These are phyloP conservation scores for Diarsia mendica DNA, from an alignment of 2,888 invertebrate species.

Conservation along the genomic window DNA sequence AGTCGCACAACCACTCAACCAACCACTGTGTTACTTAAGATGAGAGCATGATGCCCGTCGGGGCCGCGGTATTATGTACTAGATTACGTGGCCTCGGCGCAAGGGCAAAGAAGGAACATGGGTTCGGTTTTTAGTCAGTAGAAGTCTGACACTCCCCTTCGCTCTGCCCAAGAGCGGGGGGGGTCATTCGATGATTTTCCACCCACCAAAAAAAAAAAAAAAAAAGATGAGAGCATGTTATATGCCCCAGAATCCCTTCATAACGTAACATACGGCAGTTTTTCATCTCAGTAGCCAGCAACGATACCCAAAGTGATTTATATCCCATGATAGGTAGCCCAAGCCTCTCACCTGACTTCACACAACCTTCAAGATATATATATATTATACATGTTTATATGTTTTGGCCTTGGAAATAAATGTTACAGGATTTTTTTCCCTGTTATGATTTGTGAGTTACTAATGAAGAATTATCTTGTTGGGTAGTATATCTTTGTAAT, in stretches of 20 bases:
- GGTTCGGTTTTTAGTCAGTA: too few relatives aligned
- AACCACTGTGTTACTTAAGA: conserved; percentile 48
- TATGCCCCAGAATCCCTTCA: conserved; percentile 62
- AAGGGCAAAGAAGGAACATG: too few relatives aligned
- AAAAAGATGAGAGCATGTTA: conserved; percentile 60
- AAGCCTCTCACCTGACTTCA: conserved; percentile 59
- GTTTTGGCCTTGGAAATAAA: conserved; percentile 32
- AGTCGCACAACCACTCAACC: background rate
- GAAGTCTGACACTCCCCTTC: too few relatives aligned
- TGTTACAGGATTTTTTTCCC: conserved; percentile 18
- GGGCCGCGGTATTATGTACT: too few relatives aligned
- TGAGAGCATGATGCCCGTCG: conserved; percentile 55
- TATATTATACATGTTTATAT: conserved; percentile 10
- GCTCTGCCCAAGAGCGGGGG: too few relatives aligned
- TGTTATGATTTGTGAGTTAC: conserved; percentile 29
- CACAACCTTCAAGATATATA: conserved; percentile 33
- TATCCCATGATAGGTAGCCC: conserved; percentile 60
- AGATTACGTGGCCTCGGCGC: too few relatives aligned
- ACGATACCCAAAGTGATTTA: conserved; percentile 67
- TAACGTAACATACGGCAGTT: conserved; percentile 58
- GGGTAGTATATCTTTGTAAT: conserved; percentile 16
- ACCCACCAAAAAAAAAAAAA: too few relatives aligned
- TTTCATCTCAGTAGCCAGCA: conserved; percentile 66
- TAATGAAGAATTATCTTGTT: conserved; percentile 47
- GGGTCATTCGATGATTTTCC: too few relatives aligned